These are phyloP conservation scores for Eueides isabella DNA, from an alignment of 1,140 invertebrate genomes.

Conservation along the genomic window DNA sequence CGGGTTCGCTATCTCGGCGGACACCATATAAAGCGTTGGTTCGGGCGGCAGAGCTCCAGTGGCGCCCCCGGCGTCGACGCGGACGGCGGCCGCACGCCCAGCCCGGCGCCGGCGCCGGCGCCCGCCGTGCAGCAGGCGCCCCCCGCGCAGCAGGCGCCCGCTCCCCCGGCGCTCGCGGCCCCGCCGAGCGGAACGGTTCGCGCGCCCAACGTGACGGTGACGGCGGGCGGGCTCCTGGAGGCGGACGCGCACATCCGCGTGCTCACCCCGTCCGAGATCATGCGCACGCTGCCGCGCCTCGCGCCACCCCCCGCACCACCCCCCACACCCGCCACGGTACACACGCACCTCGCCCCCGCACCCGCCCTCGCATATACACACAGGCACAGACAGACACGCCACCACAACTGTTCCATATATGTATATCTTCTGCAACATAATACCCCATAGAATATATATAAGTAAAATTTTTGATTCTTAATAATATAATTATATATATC, in stretches of 20 bases:
- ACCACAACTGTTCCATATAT: neutral
- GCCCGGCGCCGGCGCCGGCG: conserved; percentile 40
- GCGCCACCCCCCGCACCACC: conserved; percentile 59
- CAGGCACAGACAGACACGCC: conserved; percentile 35
- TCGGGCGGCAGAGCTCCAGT: conserved; percentile 68
- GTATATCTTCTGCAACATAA: neutral
- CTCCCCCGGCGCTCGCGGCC: neutral
- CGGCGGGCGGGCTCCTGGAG: conserved; percentile 80
- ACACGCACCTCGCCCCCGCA: too few relatives aligned
- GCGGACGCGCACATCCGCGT: conserved; percentile 91
- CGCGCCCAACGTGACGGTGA: conserved; percentile 84
- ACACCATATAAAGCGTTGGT: conserved; percentile 50
- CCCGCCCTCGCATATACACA: conserved; percentile 65
- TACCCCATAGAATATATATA: neutral
- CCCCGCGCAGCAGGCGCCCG: conserved; percentile 43
- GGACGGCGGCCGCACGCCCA: conserved; percentile 58
- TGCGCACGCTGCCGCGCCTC: conserved; percentile 92
- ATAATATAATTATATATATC: neutral
- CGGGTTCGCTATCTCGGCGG: neutral
- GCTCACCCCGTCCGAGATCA: conserved; percentile 92
- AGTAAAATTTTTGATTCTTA: neutral
- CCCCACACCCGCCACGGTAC: conserved; percentile 73
- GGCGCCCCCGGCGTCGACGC: conserved; percentile 52
- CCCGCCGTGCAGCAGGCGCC: conserved; percentile 27
- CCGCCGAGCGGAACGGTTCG: conserved; percentile 53